These are phyloP conservation scores for Poliocrania exsul DNA, from an alignment of 2,797 vertebrate species.

Conservation along the genomic window DNA sequence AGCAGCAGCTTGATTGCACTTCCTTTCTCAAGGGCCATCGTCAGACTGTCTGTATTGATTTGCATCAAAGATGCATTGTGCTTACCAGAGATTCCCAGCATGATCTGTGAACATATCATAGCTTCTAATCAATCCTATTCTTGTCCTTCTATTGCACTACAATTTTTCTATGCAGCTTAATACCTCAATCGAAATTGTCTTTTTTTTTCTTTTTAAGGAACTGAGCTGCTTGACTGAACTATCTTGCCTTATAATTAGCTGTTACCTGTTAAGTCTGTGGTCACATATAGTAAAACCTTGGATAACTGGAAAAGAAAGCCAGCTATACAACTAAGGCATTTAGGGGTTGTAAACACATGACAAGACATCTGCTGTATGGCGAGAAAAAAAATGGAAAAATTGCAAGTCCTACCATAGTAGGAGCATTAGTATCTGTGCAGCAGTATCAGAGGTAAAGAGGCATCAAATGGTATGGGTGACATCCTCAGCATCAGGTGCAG, in stretches of 20 bases:
- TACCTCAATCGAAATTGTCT: not conserved
- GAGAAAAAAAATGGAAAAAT: not conserved
- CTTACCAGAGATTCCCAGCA: conserved; percentile 54
- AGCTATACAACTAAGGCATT: not conserved
- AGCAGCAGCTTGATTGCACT: conserved; percentile 57
- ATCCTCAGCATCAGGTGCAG: not conserved
- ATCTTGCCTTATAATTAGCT: not conserved
- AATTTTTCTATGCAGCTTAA: conserved; percentile 31
- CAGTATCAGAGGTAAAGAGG: not conserved
- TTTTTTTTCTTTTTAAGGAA: not conserved
- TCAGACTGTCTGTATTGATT: conserved; percentile 56
- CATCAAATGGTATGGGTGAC: not conserved
- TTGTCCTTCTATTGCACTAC: not conserved
- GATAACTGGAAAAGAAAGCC: not conserved
- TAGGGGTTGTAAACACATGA: not conserved
- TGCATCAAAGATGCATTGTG: conserved; percentile 63
- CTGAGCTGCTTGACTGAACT: conserved; percentile 5
- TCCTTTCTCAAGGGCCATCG: conserved; percentile 42
- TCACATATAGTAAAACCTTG: not conserved
- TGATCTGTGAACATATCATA: conserved; percentile 44
- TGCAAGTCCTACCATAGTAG: not conserved
- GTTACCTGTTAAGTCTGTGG: not conserved
- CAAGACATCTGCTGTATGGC: not conserved
- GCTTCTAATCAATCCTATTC: conserved; percentile 70
- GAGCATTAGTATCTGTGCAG: not conserved